Evolutionary conservation across 2,797 vertebrate species (phyloP), one percentile per base, ranked within the genome.

Genomic region (Serranus cabrilla): DNA sequence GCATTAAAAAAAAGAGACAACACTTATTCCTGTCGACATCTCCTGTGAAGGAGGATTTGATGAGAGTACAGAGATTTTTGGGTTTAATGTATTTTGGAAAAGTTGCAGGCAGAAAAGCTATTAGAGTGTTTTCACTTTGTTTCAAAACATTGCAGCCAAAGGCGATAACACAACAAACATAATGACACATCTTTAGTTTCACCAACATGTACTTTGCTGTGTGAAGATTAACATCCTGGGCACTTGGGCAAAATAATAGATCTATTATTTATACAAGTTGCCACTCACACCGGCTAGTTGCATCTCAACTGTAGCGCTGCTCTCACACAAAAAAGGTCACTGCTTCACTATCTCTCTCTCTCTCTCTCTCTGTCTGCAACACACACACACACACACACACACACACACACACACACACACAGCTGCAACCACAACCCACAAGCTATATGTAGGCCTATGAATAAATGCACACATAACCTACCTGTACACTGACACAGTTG

Each of bases 301-400:
- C 57, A 65, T 74, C 45, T 64, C 54, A 62, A 60, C 31, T 68
- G 52, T 54, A 65, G 20, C 51, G 23, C 42, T 61, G 20, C 37
- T 63, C 34, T 50, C 52, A 68, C 49, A 55, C 23, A 55, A 78
- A 57, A 87, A 91, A 88, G 83, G 87, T 89, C 81, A 90, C 58
- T 42, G 61, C 55, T 47, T 69, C 45, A 13, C 11, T n/a, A 23
- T 34, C 37, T 27, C 58, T 64, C 9, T 63, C 18, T 62, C 20
- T 71, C 62, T 23, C 17, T 52, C 39, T 71, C 18, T n/a, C n/a
- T n/a, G n/a, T 65, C 39, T 60, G 18, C 6, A 20, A 18, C 49
- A 72, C 66, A 75, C 60, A 62, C 65, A 68, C 74, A 73, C 13
- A 51, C 20, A 55, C 50, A 23, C 55, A 59, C 43, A 63, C 57